Base-by-base conservation (phyloP, 2,797 vertebrate genomes). In the Steatocranus sp. region DNA sequence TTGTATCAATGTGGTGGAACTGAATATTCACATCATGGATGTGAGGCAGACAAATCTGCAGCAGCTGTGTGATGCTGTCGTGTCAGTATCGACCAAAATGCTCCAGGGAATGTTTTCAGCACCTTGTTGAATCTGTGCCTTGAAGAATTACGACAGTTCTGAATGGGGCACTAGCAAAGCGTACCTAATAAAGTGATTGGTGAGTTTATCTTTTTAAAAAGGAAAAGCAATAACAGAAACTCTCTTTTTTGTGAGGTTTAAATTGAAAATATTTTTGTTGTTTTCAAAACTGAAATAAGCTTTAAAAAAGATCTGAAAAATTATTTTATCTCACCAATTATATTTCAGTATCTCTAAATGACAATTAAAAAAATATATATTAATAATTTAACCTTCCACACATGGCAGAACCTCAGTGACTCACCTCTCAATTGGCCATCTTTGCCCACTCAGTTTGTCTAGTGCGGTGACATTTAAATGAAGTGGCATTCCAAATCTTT, bases 391-490 rank as follows among this genome's bases (percentile, higher is more conserved):
- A 70, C 66, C 41, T 30, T 73, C 36, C 76, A 66, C 41, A 82
- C 41, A 75, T n/a, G 34, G 48, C 25, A 66, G 17, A 14, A 53
- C 75, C 53, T 54, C 74, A 61, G 68, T 86, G 84, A 87, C 73
- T 86, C 86, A 89, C 58, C 56, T 73, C 66, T 85, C 70, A 43
- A 74, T 36, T 38, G 79, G 51, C 54, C 11, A 17, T 43, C 27
- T 27, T 78, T 61, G 27, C 53, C 56, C 76, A 80, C 84, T 78
- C n/a, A 1, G 56, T 83, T 30, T 73, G 25, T 73, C 15, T 73
- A 34, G 3, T 36, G 70, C 73, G 73, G 20, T 88, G 89, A 80
- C 83, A 88, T 93, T 90, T 85, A 86, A 88, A 85, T 77, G 68
- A 80, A 73, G 41, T 18, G 41, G 23, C 83, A 63, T 90, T 91